Percentiles rank a stretch among this genome's conserved stretches.
phyloP scores from a whole-genome alignment of 2,113 vertebrate species.

The Polyodon spathula region DNA sequence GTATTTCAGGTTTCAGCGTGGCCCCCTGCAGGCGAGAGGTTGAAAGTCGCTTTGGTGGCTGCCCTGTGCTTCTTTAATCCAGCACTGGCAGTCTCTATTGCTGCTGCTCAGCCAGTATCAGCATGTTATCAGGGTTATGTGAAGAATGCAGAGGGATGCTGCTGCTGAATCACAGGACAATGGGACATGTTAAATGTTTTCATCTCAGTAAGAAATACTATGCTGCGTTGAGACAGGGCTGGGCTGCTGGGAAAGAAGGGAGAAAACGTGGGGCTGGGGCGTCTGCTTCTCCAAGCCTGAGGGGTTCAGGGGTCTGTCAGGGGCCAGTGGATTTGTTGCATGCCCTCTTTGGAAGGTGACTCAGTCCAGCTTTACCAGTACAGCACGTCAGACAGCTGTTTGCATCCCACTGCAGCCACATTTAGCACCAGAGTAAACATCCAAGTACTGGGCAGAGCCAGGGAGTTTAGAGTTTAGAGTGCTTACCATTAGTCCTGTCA shows the following conservation, averaged over 20 bases:
- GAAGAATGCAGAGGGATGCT: constrained; percentile 49
- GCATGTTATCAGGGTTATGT: constrained; percentile 25
- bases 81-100: neutral
- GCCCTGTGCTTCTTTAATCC: neutral
- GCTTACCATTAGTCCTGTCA: no score
- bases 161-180: constrained; percentile 43
- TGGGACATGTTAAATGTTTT: constrained; percentile 36
- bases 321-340: no score
- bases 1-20: neutral
- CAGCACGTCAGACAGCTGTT: no score
- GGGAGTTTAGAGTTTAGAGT: no score
- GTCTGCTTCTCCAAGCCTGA: no score
- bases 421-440: no score
- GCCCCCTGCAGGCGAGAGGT: neutral
- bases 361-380: no score
- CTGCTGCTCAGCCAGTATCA: constrained; percentile 23
- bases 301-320: no score
- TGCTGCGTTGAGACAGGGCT: constrained; percentile 3
- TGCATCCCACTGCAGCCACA: no score
- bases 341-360: no score
- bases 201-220: constrained; percentile 35
- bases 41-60: neutral
- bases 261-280: no score
- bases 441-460: no score
- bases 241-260: neutral